Evolutionary conservation across 2,797 vertebrate species (phyloP).

Genomic region (Dipus sagitta): DNA sequence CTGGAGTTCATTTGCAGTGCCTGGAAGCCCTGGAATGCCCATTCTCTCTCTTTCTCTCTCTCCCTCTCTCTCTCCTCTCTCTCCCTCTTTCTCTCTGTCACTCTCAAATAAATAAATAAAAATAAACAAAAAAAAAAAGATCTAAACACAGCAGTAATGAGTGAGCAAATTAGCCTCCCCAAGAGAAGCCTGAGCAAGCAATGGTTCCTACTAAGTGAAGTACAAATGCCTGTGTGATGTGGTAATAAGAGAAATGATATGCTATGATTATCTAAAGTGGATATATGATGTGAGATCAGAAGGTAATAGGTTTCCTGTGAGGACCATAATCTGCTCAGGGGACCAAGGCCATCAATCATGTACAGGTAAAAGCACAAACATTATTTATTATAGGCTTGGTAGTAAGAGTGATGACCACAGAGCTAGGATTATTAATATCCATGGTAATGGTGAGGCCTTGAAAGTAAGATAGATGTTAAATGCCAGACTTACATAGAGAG

Average conservation of each 20-base stretch:
- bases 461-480: neutral
- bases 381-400: neutral
- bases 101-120: too few species aligned
- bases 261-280: neutral
- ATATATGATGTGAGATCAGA: neutral
- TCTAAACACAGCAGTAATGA: neutral
- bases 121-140: too few species aligned
- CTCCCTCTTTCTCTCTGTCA: too few species aligned
- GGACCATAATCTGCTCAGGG: neutral
- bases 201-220: neutral
- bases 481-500: neutral
- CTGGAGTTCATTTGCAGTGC: too few species aligned
- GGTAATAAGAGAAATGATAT: neutral
- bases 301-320: neutral
- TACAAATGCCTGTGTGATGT: neutral
- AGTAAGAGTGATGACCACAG: neutral
- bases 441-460: neutral
- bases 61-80: too few species aligned
- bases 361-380: neutral
- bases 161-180: neutral
- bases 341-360: neutral
- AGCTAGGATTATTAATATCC: neutral
- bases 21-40: too few species aligned
- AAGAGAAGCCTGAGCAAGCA: neutral
- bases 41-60: too few species aligned